Evolutionary conservation across 2,113 vertebrate species (phyloP), one percentile per base, ranked within the genome.

Genomic region (Psettodes erumei): DNA sequence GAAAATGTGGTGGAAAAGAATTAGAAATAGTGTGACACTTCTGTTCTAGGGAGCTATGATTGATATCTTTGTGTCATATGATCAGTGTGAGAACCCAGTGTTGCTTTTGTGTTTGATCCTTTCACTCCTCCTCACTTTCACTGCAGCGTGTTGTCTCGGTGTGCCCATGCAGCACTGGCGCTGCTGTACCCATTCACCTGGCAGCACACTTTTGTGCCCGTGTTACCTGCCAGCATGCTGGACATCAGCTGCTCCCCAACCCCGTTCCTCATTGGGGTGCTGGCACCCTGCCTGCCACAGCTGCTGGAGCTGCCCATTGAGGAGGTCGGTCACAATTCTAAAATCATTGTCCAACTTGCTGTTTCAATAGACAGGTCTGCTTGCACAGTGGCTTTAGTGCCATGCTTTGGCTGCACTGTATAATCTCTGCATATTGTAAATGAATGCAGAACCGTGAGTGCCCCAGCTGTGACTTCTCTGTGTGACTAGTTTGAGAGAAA

Each of bases 181-280:
- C 93, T 95, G 0, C 93, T 99, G 6, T 99, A 99, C 75, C 98
- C 98, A 0, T 99, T 99, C 93, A 98, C 96, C 66, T 99, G 98
- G 98, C 98, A 99, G 87, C 98, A 99, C 85, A 99, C 98, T 32
- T 98, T 99, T 47, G 95, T 99, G 30, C 98, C 98, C 0, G 98
- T 99, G 69, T 93, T 99, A 3, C 98, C 98, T 2, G 89, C 93
- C 2, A 96, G 95, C 65, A 99, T 99, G 98, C 95, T 99, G 37
- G 98, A 99, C 88, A 98, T 99, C 47, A 97, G 93, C 91, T 99
- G 98, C 91, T 99, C 97, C 25, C 98, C 98, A 0, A 99, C 98
- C 2, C 98, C 98, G 0, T 99, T 99, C 90, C 94, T 99, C 16
- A 96, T 99, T 50, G 98, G 98, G 75, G 96, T 96, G 81, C 94